Conservation (phyloP, 2,888 invertebrate genomes). For the Nymphalis urticae region DNA sequence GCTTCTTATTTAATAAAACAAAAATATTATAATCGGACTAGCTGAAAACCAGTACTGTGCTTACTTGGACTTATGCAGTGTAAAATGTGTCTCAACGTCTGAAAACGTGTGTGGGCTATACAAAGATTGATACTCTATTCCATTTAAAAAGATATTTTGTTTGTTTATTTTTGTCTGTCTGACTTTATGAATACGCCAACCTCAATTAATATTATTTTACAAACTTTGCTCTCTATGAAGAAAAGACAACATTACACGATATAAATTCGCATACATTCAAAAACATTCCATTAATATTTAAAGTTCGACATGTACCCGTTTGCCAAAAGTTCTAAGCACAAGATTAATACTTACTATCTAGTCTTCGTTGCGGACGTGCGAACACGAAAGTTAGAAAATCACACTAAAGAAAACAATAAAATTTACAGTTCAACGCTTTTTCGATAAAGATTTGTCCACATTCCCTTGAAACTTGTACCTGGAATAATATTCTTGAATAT, state of each 20-base stretch:
- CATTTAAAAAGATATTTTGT: too few relatives aligned
- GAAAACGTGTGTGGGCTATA: too few relatives aligned
- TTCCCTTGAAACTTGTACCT: not conserved
- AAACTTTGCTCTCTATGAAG: too few relatives aligned
- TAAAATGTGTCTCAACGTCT: too few relatives aligned
- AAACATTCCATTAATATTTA: not conserved
- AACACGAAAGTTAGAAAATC: conserved; percentile 64
- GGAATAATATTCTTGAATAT: not conserved
- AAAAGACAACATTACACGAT: not conserved
- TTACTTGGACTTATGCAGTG: too few relatives aligned
- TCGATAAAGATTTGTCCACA: conserved; percentile 46
- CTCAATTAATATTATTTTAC: too few relatives aligned
- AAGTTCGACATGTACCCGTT: not conserved
- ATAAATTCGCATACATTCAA: not conserved
- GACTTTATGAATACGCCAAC: too few relatives aligned
- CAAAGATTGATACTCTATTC: too few relatives aligned
- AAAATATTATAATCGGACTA: too few relatives aligned
- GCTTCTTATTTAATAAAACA: too few relatives aligned
- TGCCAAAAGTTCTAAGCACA: conserved; percentile 44
- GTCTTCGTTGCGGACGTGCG: conserved; percentile 54
- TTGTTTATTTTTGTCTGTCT: too few relatives aligned
- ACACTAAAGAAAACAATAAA: conserved; percentile 70
- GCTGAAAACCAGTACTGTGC: too few relatives aligned
- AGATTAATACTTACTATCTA: conserved; percentile 59
- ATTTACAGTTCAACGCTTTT: conserved; percentile 58